phyloP scores from a whole-genome alignment of 2,888 invertebrate genomes.

The Eulithis prunata region DNA sequence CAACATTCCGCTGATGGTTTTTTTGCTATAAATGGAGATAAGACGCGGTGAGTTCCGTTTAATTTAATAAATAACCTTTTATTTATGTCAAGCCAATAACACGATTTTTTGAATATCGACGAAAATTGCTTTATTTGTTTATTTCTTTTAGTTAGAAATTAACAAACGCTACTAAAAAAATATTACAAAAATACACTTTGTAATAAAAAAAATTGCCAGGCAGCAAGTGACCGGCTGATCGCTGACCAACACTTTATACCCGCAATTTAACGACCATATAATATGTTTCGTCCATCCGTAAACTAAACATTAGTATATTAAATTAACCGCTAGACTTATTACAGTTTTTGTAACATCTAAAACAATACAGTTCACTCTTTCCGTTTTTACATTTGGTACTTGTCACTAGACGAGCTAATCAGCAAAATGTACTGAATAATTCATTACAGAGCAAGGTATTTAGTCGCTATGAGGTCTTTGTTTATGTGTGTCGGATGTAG shows the following conservation, averaged over 20 bases:
- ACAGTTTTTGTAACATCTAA: no score
- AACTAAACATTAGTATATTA: slow-evolving; percentile 21
- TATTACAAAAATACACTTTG: background rate
- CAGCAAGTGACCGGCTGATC: slow-evolving; percentile 18
- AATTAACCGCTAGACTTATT: slow-evolving; percentile 1
- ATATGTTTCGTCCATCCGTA: slow-evolving; percentile 25
- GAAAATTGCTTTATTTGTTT: no score
- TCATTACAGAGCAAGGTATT: background rate
- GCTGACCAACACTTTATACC: slow-evolving; percentile 19
- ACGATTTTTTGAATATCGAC: no score
- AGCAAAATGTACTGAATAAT: slow-evolving; percentile 1
- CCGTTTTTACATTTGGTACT: background rate
- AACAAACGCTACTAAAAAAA: background rate
- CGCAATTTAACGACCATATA: slow-evolving; percentile 33
- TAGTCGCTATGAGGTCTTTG: background rate
- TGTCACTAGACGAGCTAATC: slow-evolving; percentile 3
- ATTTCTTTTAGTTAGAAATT: no score
- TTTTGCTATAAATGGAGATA: slow-evolving; percentile 36
- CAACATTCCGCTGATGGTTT: slow-evolving; percentile 13
- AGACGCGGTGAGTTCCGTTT: slow-evolving; percentile 12
- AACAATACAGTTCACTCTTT: background rate
- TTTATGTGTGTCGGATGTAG: background rate
- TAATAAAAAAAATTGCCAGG: slow-evolving; percentile 34
- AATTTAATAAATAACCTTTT: background rate
- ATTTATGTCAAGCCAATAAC: background rate